Base-by-base conservation (phyloP, 1,140 invertebrate species). In the Drosophila triauraria region DNA sequence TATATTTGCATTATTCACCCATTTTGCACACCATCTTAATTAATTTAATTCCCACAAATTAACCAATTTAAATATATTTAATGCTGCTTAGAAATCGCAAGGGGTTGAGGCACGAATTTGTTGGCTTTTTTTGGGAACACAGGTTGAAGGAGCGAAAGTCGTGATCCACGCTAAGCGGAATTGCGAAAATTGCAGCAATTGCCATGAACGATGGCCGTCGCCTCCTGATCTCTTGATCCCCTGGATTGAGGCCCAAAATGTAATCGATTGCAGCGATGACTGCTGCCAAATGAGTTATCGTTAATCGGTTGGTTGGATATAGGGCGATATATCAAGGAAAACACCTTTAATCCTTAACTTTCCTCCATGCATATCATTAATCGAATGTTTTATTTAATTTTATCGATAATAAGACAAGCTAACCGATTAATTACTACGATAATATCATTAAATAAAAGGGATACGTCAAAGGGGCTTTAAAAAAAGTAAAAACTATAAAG, bases 131-230 rank as follows among this genome's bases (percentile, higher is more conserved):
- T 5, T 4, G 15, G 15, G 40, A 38, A 8, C 35, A 43, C 67
- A 70, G 48, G 67, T 70, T 54, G 67, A 68, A 44, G 62, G 67
- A 70, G 67, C 67, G 40, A 70, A 68, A 70, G 67, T 70, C 67
- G 67, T 70, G 67, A 70, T 54, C 48, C 9, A 4, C 10, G 10
- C 20, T 46, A 27, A 65, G 47, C n/a, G 40, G 15, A 43, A 23
- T 47, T 15, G 23, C 40, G 5, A 12, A 67, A 67, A 67, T 70
- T 70, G 67, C 61, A n/a, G 47, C 61, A 67, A 65, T 65, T 69
- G 47, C 32, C 30, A 5, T 30, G 30, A 68, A 54, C 32, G 62
- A 46, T 67, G 46, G 40, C 23, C 47, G 40, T 13, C 67, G 40
- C 23, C 47, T 30, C 17, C 67, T 44, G 35, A 68, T 70, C 38